phyloP scores from a whole-genome alignment of 2,797 vertebrate species.

The Enteromius viviparus region DNA sequence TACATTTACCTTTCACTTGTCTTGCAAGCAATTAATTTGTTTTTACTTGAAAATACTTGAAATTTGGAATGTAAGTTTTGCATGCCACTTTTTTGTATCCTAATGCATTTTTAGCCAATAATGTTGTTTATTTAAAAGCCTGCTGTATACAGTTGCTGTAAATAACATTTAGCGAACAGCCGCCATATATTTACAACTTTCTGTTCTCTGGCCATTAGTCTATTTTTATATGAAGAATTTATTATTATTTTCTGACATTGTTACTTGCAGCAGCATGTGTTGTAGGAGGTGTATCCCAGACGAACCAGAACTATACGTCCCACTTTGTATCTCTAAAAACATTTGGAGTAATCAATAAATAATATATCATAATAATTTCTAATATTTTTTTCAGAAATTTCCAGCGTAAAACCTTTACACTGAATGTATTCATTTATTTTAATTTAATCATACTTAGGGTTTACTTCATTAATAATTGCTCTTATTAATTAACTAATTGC shows the following conservation, averaged over 20 bases:
- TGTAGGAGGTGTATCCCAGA: conserved; percentile 8
- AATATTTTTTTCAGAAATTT: not conserved
- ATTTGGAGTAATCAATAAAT: not conserved
- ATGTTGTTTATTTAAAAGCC: not conserved
- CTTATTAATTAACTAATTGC: not conserved
- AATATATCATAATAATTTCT: not conserved
- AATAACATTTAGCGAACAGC: not conserved
- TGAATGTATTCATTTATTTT: not conserved
- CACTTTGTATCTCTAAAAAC: not conserved
- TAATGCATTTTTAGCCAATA: not conserved
- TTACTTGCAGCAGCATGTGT: not conserved
- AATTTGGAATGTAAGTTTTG: no score
- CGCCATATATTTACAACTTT: not conserved
- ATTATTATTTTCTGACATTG: not conserved
- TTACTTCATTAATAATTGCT: not conserved
- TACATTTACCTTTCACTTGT: conserved; percentile 33
- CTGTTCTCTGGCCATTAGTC: not conserved
- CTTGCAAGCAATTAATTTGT: not conserved
- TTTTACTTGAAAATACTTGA: not conserved
- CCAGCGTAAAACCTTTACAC: not conserved
- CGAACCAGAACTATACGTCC: not conserved
- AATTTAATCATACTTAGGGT: not conserved
- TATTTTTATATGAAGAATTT: not conserved
- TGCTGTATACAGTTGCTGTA: not conserved
- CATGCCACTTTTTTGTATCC: no score